Conservation (phyloP, 92 coral and sea anemone genomes). For the Pocillopora grandis region DNA sequence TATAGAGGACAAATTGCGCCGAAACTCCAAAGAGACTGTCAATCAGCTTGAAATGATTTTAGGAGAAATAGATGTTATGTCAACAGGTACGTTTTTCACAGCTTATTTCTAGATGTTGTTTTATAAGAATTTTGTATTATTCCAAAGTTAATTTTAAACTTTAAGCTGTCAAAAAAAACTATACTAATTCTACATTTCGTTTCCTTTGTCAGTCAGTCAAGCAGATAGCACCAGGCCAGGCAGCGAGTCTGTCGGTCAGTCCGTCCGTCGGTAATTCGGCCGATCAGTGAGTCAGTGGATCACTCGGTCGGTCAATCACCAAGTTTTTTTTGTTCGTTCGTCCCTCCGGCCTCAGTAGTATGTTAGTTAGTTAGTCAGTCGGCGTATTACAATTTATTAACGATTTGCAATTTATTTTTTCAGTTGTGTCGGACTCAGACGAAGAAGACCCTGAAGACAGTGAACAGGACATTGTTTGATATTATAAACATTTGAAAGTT, state of each 20-base stretch:
- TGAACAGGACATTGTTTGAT: conserved; percentile 56
- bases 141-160: not conserved
- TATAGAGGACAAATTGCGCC: conserved; percentile 13
- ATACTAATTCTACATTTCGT: not conserved
- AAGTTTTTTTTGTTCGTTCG: not conserved
- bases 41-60: conserved; percentile 29
- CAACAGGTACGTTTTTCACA: conserved; percentile 50
- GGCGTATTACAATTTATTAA: not conserved
- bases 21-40: conserved; percentile 32
- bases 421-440: conserved; percentile 74
- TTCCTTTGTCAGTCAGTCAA: not conserved
- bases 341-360: not conserved
- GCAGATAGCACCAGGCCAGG: not conserved
- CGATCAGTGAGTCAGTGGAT: not conserved
- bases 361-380: not conserved
- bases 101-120: not conserved
- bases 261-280: not conserved
- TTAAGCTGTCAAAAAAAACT: not conserved
- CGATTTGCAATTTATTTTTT: conserved; percentile 13
- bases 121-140: not conserved
- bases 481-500: not conserved
- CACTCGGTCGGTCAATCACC: not conserved
- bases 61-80: conserved; percentile 65
- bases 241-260: not conserved
- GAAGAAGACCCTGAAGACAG: conserved; percentile 64